These are phyloP conservation scores for Lasioglossum figueresi DNA, from an alignment of 2,888 invertebrate species.

Conservation along the genomic window DNA sequence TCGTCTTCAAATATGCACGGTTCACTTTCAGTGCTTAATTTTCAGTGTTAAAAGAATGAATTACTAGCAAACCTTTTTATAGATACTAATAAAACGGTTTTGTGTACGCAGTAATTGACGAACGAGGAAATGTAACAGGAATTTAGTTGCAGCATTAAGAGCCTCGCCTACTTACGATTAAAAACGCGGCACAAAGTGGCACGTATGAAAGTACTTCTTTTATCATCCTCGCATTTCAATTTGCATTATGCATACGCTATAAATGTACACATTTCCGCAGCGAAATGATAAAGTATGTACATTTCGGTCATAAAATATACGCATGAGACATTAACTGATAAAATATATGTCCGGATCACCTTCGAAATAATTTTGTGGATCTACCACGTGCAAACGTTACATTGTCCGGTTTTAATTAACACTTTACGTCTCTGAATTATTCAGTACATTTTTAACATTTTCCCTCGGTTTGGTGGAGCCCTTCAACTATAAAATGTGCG, in stretches of 20 bases:
- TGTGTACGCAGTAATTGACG: neutral
- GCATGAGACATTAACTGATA: neutral
- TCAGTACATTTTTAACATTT: neutral
- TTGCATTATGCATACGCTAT: neutral
- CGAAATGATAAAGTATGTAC: neutral
- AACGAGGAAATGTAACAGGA: neutral
- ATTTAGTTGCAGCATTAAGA: neutral
- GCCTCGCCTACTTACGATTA: neutral
- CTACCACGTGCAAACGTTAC: neutral
- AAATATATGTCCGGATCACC: constrained; percentile 11
- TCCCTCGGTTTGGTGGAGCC: neutral
- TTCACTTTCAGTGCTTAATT: neutral
- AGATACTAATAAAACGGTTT: neutral
- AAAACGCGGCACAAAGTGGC: neutral
- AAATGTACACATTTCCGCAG: neutral
- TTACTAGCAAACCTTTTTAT: neutral
- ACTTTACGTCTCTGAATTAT: constrained; percentile 6
- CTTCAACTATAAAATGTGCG: neutral
- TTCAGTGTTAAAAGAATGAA: neutral
- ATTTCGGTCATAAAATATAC: constrained; percentile 1
- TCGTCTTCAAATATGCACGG: neutral
- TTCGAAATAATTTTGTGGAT: constrained; percentile 4
- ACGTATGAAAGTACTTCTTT: neutral
- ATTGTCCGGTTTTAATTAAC: constrained; percentile 7
- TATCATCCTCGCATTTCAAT: neutral